Evolutionary conservation across 2,888 invertebrate species (phyloP), one percentile per base, ranked within the genome.

Genomic region (Balanococcus diminutus): DNA sequence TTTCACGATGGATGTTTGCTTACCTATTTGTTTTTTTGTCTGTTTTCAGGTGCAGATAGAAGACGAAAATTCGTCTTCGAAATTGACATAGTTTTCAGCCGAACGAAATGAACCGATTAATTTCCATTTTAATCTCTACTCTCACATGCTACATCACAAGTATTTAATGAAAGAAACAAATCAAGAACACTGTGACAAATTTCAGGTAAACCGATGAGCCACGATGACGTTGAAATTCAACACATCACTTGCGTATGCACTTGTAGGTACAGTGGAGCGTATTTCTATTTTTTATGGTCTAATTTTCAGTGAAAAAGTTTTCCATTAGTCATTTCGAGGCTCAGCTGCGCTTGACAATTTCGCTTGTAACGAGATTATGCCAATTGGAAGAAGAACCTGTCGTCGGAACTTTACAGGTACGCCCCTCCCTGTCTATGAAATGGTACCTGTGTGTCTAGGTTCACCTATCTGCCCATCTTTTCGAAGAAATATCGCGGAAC

Each of bases 121-220:
- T 28, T 67, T 67, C 16, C 28, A 31, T 67, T 31, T 67, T 67
- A 14, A 67, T 67, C 28, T 28, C 25, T 31, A 67, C 28, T 67
- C 22, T 67, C 67, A 67, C 67, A 67, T 67, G 28, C n/a, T 9
- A 0, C 9, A 3, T 67, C 9, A 9, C 1, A 16, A 28, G 28
- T 25, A 28, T 67, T 31, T 67, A 67, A 67, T 67, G 67, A 67
- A 67, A 28, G 67, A 67, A 67, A 56, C n/a, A n/a, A n/a, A 28
- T 67, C 14, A 31, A 16, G 9, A 67, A 9, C 28, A 14, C 28
- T 67, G 67, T 67, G 67, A 67, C 67, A 67, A 67, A 67, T 67
- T 56, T 67, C 67, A 67, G 2, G 67, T 28, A 28, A 67, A 67
- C 14, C 67, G 67, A 67, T 67, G 56, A 56, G 14, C 67, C 28